Percentiles rank a stretch among this genome's conserved stretches.
Conservation (phyloP, 1,140 invertebrate species). For the Zaprionus gabonicus region DNA sequence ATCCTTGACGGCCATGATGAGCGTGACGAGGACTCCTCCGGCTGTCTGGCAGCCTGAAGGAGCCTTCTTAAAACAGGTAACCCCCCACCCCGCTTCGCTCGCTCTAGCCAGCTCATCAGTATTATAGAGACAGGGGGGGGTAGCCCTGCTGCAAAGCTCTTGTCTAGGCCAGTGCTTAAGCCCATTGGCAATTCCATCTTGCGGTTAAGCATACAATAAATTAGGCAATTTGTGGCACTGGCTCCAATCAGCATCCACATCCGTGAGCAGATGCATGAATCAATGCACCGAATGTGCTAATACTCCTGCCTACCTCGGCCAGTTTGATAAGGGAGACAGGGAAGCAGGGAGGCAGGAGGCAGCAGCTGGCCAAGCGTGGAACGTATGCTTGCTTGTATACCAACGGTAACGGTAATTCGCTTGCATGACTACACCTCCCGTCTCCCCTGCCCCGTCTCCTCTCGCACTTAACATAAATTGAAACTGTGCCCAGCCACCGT, state of each 20-base stretch:
- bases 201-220: conserved; percentile 60
- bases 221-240: conserved; percentile 53
- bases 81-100: too few species aligned
- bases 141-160: conserved; percentile 21
- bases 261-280: conserved; percentile 56
- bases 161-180: conserved; percentile 22
- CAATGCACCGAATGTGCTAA: conserved; percentile 55
- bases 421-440: neutral
- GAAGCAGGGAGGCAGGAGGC: neutral
- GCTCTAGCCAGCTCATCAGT: neutral
- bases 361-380: conserved; percentile 21
- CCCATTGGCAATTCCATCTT: conserved; percentile 36
- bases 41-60: neutral
- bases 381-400: conserved; percentile 39
- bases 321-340: neutral
- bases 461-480: conserved; percentile 73
- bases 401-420: neutral
- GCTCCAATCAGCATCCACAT: conserved; percentile 32
- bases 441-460: neutral
- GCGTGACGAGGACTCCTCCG: neutral
- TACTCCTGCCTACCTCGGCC: conserved; percentile 5
- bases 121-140: neutral
- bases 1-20: neutral
- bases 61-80: neutral
- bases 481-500: conserved; percentile 60